Conservation (phyloP, 1,140 invertebrate species). For the Sinella curviseta region DNA sequence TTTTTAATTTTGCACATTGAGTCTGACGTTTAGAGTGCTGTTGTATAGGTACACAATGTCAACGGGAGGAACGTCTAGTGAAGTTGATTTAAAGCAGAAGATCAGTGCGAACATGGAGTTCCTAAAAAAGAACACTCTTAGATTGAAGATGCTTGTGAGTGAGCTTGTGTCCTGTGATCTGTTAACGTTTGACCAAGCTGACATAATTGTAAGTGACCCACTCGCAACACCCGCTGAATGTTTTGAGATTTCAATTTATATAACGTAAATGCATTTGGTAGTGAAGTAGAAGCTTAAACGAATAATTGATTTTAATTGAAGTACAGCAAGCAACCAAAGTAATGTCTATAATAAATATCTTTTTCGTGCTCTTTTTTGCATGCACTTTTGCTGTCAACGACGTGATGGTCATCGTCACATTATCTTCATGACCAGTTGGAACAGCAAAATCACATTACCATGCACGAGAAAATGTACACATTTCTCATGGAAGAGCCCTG, state of each 20-base stretch:
- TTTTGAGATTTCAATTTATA: neutral
- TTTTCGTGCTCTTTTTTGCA: neutral
- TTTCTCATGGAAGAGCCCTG: neutral
- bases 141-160: conserved; percentile 24
- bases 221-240: no score
- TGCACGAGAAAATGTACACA: neutral
- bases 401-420: neutral
- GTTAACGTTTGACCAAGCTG: conserved; percentile 26
- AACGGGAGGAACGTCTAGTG: neutral
- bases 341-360: no score
- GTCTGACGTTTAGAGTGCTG: no score
- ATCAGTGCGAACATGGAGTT: neutral
- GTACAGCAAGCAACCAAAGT: no score
- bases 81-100: neutral
- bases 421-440: neutral
- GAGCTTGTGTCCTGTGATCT: conserved; percentile 28
- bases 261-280: no score
- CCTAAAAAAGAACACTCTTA: neutral
- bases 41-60: no score
- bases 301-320: no score
- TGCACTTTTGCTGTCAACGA: neutral
- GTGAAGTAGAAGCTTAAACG: no score
- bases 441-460: neutral
- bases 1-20: no score
- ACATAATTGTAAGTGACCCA: conserved; percentile 18